phyloP scores from a whole-genome alignment of 2,797 vertebrate species.

The Intellagama lesueurii region DNA sequence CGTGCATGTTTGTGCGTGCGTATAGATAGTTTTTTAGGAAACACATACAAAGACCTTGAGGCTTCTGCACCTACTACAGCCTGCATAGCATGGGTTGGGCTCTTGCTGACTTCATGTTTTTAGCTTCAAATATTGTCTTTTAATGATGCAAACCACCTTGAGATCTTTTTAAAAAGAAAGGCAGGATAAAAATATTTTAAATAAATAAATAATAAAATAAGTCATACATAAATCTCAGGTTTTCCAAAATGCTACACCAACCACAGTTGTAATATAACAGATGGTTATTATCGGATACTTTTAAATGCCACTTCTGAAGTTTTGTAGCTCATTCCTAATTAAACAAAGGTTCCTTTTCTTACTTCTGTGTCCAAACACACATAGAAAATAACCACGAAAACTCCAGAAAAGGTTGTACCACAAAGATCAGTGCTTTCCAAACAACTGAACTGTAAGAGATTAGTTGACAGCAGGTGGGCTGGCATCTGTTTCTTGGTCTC shows the following conservation, averaged over 20 bases:
- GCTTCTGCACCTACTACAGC: neutral
- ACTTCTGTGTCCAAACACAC: constrained; percentile 47
- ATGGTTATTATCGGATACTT: constrained; percentile 62
- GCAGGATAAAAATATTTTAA: too few relatives aligned
- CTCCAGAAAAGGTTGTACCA: constrained; percentile 64
- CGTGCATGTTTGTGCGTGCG: too few relatives aligned
- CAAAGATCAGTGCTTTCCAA: constrained; percentile 68
- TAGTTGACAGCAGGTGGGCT: constrained; percentile 69
- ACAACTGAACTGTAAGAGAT: constrained; percentile 66
- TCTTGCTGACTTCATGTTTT: neutral
- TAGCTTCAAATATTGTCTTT: too few relatives aligned
- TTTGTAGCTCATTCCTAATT: constrained; percentile 57
- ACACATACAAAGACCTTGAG: neutral
- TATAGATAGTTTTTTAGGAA: neutral
- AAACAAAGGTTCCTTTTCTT: constrained; percentile 64
- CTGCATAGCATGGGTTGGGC: neutral
- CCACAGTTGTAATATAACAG: constrained; percentile 41
- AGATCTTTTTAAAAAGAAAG: too few relatives aligned
- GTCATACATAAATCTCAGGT: neutral
- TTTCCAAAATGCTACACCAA: neutral
- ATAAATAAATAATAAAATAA: neutral
- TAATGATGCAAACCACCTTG: too few relatives aligned
- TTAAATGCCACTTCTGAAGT: constrained; percentile 63
- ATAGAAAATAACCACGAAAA: constrained; percentile 26
- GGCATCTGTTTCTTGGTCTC: constrained; percentile 58